Evolutionary conservation across 1,140 invertebrate species (phyloP).

Genomic region (Tetragonula clypearis): DNA sequence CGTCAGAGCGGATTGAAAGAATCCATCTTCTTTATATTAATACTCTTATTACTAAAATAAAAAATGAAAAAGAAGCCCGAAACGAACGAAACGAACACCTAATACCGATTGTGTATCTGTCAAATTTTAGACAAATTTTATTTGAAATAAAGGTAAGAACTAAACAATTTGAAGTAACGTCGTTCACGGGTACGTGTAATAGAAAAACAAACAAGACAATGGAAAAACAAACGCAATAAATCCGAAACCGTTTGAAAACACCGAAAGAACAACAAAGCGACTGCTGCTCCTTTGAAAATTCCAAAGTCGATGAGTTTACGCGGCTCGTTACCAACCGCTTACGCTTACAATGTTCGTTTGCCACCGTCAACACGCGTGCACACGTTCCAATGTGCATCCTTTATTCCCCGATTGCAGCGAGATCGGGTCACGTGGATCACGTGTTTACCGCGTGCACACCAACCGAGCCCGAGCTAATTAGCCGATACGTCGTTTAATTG

Average conservation of each 20-base stretch:
- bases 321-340: slow-evolving; percentile 34
- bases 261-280: too few relatives aligned
- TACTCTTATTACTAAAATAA: too few relatives aligned
- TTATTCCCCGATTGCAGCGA: slow-evolving; percentile 1
- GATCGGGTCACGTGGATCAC: slow-evolving; percentile 39
- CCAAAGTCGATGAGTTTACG: slow-evolving; percentile 17
- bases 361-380: slow-evolving; percentile 13
- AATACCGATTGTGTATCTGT: not conserved
- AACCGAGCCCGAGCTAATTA: slow-evolving; percentile 14
- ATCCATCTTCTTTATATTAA: too few relatives aligned
- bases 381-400: not conserved
- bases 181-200: not conserved
- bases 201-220: not conserved
- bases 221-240: not conserved
- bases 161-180: not conserved
- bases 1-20: too few relatives aligned
- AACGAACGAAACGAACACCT: too few relatives aligned
- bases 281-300: not conserved
- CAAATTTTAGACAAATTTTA: not conserved
- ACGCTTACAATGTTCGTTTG: slow-evolving; percentile 34
- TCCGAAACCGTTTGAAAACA: not conserved
- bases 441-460: slow-evolving; percentile 44
- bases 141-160: not conserved
- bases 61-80: too few relatives aligned
- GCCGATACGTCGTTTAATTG: slow-evolving; percentile 38